Evolutionary conservation across 2,888 invertebrate species (phyloP).

Genomic region (Spisula solida): DNA sequence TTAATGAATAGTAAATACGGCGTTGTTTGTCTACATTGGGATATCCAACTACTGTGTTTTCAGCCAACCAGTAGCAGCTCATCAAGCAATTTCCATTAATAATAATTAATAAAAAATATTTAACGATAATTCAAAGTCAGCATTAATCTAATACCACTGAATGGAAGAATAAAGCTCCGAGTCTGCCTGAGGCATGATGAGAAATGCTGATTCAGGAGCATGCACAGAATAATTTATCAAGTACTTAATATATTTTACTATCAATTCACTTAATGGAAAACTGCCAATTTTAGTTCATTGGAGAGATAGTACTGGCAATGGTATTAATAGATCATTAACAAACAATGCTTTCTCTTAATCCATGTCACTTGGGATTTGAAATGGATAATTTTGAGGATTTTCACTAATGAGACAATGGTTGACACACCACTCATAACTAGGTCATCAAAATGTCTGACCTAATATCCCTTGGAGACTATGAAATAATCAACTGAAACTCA

Average conservation of each 20-base stretch:
- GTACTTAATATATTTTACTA: background rate
- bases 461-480: background rate
- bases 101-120: constrained; percentile 7
- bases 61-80: background rate
- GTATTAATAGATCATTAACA: constrained; percentile 10
- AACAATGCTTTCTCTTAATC: background rate
- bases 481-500: background rate
- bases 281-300: background rate
- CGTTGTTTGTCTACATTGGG: too few relatives aligned
- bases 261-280: constrained; percentile 18
- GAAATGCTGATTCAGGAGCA: constrained; percentile 14
- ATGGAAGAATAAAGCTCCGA: background rate
- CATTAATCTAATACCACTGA: background rate
- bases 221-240: constrained; percentile 18
- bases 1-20: too few relatives aligned
- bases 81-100: background rate
- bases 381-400: background rate
- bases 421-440: background rate
- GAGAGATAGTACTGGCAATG: background rate
- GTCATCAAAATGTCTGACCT: constrained; percentile 14
- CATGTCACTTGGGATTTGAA: background rate
- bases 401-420: background rate
- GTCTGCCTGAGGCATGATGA: constrained; percentile 8
- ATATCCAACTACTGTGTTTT: too few relatives aligned
- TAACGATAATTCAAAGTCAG: background rate